These are phyloP conservation scores for Campoplex nolae DNA, from an alignment of 2,888 invertebrate genomes.

Conservation along the genomic window DNA sequence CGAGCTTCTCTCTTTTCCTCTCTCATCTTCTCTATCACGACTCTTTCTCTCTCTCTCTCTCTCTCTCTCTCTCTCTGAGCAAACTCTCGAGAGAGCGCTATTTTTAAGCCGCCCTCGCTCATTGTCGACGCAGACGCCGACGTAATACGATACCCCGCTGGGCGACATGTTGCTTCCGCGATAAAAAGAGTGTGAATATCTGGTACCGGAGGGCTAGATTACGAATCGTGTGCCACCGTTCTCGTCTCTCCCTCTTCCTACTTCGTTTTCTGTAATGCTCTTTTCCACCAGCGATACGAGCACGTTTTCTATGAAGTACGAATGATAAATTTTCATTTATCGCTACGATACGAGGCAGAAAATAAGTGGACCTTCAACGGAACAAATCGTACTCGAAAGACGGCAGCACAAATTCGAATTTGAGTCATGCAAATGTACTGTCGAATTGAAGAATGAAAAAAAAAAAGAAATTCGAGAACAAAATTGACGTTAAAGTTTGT, in stretches of 20 bases:
- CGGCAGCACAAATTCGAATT: too few species aligned
- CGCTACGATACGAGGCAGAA: background rate
- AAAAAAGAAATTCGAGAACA: background rate
- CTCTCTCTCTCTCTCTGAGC: slow-evolving; percentile 75
- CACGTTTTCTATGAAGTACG: slow-evolving; percentile 20
- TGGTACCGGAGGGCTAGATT: slow-evolving; percentile 18
- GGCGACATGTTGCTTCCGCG: slow-evolving; percentile 63
- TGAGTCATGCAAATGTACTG: background rate
- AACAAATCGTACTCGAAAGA: too few species aligned
- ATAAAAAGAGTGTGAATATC: slow-evolving; percentile 43
- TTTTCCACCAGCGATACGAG: background rate
- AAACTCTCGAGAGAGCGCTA: slow-evolving; percentile 66
- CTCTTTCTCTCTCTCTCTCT: background rate
- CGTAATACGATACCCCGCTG: slow-evolving; percentile 61
- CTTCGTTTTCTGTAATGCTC: background rate
- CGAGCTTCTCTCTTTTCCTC: slow-evolving; percentile 65
- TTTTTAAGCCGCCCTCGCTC: slow-evolving; percentile 74
- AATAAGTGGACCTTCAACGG: background rate
- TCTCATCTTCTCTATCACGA: slow-evolving; percentile 27
- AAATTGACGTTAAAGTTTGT: too few species aligned
- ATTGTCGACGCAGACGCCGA: slow-evolving; percentile 71
- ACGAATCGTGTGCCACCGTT: slow-evolving; percentile 24
- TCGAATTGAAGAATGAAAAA: background rate
- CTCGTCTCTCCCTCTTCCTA: background rate
- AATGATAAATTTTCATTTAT: slow-evolving; percentile 10